Conservation (phyloP, 2,888 invertebrate species). For the Acleris cristana region DNA sequence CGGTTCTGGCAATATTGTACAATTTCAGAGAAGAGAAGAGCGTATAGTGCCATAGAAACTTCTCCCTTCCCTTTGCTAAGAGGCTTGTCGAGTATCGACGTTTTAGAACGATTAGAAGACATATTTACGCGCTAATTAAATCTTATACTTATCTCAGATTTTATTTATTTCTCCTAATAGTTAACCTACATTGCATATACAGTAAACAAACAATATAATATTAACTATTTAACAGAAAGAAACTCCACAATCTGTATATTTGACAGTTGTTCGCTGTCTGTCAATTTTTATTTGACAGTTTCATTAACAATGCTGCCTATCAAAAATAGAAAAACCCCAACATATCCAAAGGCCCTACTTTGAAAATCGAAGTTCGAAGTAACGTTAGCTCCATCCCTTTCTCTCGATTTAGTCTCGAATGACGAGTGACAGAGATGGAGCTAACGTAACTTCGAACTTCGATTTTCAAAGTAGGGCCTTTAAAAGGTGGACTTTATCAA, state of each 20-base stretch:
- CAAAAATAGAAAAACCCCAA: too few relatives aligned
- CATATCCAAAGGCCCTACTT: too few relatives aligned
- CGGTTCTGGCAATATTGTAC: conserved; percentile 99
- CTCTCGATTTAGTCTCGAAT: too few relatives aligned
- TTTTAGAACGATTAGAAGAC: conserved; percentile 85
- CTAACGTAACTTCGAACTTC: too few relatives aligned
- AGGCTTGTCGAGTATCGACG: conserved; percentile 94
- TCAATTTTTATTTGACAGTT: not conserved
- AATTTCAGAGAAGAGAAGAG: conserved; percentile 98
- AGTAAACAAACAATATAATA: not conserved
- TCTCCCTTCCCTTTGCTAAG: conserved; percentile 96
- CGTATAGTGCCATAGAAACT: conserved; percentile 96
- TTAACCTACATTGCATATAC: conserved; percentile 5
- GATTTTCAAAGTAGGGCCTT: too few relatives aligned
- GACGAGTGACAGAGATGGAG: too few relatives aligned
- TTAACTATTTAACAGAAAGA: not conserved
- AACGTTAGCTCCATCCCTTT: too few relatives aligned
- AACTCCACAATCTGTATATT: not conserved
- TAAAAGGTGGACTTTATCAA: too few relatives aligned
- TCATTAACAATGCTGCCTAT: too few relatives aligned
- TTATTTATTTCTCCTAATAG: conserved; percentile 1
- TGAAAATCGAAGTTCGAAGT: too few relatives aligned
- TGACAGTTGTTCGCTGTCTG: not conserved
- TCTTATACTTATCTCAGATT: conserved; percentile 2
- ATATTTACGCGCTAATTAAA: conserved; percentile 46